A percentile compares a stretch with the other conserved stretches of the same genome.
These are phyloP conservation scores for Mamestra configurata DNA, from an alignment of 1,140 invertebrate genomes.

Conservation along the genomic window DNA sequence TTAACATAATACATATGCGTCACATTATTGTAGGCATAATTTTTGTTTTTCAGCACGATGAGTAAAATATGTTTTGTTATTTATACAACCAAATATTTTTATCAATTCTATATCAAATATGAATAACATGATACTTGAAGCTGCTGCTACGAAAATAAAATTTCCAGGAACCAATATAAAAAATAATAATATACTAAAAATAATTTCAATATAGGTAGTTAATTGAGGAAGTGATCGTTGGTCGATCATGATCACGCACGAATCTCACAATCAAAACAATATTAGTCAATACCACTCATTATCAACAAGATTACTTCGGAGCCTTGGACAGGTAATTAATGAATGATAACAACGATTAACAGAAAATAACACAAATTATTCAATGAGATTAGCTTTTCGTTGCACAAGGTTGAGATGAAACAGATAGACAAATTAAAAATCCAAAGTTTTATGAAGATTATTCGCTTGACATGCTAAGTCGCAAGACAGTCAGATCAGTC, in stretches of 20 bases:
- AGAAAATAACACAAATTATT: conserved; percentile 44
- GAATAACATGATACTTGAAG: conserved; percentile 1
- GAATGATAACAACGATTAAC: conserved; percentile 51
- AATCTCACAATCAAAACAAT: conserved; percentile 52
- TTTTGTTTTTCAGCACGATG: conserved; percentile 3
- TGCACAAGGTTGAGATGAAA: background rate
- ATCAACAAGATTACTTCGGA: conserved; percentile 48
- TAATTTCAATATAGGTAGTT: conserved; percentile 20
- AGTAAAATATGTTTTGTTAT: background rate
- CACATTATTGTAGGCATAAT: conserved; percentile 4
- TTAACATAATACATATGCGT: conserved; percentile 5
- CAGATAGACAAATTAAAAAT: background rate
- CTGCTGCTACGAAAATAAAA: conserved; percentile 7
- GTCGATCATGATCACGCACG: conserved; percentile 45
- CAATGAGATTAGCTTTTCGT: background rate
- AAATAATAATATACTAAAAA: too few relatives aligned
- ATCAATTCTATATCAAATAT: conserved; percentile 17
- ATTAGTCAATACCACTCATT: conserved; percentile 54
- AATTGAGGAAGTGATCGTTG: conserved; percentile 43
- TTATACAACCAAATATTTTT: conserved; percentile 2
- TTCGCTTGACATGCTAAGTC: background rate
- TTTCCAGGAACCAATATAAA: conserved; percentile 4
- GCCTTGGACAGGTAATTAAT: conserved; percentile 58
- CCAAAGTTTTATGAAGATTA: background rate
- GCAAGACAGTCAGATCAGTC: background rate